Conservation (phyloP, 2,113 vertebrate species). For the Poeciliopsis prolifica region DNA sequence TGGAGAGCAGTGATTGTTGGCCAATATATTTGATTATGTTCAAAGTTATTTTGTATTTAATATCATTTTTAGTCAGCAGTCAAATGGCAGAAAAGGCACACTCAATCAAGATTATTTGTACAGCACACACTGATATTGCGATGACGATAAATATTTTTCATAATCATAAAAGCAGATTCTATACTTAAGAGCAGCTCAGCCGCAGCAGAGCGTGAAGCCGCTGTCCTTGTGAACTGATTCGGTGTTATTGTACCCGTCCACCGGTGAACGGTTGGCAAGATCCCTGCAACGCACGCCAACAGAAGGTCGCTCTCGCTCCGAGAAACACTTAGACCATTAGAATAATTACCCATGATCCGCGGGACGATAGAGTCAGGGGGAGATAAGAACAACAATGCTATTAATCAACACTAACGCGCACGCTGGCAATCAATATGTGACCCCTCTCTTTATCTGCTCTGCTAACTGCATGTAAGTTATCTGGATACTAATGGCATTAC, state of each 20-base stretch:
- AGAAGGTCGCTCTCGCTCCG: conserved; percentile 6
- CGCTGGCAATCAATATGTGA: conserved; percentile 52
- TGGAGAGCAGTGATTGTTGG: no score
- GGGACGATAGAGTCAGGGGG: conserved; percentile 49
- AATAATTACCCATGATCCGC: conserved; percentile 64
- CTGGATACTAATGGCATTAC: conserved; percentile 58
- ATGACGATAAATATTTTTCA: no score
- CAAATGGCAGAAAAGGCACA: no score
- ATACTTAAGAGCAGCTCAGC: not conserved
- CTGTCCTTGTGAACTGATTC: not conserved
- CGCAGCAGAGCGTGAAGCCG: not conserved
- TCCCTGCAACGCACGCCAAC: conserved; percentile 17
- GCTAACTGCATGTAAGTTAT: conserved; percentile 55
- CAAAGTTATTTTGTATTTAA: no score
- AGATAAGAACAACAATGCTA: conserved; percentile 65
- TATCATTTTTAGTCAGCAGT: no score
- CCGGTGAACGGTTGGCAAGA: conserved; percentile 11
- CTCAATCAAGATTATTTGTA: no score
- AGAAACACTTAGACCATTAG: conserved; percentile 52
- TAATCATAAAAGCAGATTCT: not conserved
- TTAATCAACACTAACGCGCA: conserved; percentile 62
- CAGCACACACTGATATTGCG: no score
- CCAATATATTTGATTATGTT: no score
- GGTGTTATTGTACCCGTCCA: conserved; percentile 9
- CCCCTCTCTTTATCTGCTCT: conserved; percentile 40